Percentiles rank a stretch among this genome's conserved stretches.
phyloP scores from a whole-genome alignment of 2,113 vertebrate species.

The Ophthalmolycus amberensis region DNA sequence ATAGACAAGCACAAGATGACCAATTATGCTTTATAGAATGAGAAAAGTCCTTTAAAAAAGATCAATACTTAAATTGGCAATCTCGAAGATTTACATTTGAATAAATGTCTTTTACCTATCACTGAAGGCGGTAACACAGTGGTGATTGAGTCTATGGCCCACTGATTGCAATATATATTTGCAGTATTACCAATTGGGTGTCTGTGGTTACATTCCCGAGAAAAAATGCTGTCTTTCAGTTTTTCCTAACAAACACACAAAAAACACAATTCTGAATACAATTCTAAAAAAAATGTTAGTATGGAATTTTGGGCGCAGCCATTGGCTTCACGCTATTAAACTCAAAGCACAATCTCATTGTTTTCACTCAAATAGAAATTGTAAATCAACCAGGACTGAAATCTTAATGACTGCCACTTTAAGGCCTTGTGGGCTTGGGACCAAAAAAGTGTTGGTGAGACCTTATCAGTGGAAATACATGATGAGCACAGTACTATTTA shows the following conservation, averaged over 20 bases:
- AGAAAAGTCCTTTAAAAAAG: background rate
- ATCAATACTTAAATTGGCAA: background rate
- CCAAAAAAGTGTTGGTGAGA: background rate
- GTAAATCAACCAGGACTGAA: background rate
- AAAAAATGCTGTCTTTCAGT: background rate
- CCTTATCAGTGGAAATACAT: background rate
- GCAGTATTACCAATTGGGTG: background rate
- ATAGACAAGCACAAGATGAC: conserved; percentile 33
- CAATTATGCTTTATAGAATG: conserved; percentile 10
- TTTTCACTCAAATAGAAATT: background rate
- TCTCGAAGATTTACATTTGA: background rate
- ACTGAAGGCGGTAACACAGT: background rate
- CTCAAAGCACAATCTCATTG: background rate
- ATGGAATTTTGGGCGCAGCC: too few species aligned
- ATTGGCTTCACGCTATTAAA: too few species aligned
- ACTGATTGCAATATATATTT: background rate
- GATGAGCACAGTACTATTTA: background rate
- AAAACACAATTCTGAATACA: background rate
- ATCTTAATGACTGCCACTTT: background rate
- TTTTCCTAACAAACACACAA: background rate
- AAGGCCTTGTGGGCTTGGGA: background rate
- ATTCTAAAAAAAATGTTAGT: background rate
- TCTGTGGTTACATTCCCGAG: background rate
- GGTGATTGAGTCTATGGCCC: background rate
- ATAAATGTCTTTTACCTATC: background rate